Conservation (phyloP, 2,888 invertebrate species). For the Epinotia ramella region DNA sequence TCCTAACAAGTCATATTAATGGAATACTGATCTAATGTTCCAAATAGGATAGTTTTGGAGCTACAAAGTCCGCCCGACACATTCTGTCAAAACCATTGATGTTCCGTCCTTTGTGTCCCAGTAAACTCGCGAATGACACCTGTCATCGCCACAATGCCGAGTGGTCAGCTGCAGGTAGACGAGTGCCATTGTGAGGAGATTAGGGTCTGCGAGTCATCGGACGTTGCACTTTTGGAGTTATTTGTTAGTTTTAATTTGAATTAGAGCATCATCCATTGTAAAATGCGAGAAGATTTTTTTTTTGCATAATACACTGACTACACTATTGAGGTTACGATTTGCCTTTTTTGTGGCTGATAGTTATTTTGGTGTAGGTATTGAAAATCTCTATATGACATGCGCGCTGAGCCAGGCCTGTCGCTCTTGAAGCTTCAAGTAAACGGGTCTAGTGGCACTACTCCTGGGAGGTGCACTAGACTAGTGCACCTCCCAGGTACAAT, state of each 20-base stretch:
- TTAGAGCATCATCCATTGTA: background rate
- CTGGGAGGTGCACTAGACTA: no score
- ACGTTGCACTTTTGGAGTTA: conserved; percentile 4
- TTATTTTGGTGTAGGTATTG: no score
- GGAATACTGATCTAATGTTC: no score
- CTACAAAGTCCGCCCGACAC: background rate
- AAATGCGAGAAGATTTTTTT: background rate
- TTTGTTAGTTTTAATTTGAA: background rate
- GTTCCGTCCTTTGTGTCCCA: background rate
- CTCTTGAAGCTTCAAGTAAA: no score
- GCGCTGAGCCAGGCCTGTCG: no score
- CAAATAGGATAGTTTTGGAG: background rate
- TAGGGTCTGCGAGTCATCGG: conserved; percentile 5
- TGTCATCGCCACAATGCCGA: conserved; percentile 6
- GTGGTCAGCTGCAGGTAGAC: conserved; percentile 18
- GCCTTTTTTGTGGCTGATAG: no score
- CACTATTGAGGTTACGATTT: no score
- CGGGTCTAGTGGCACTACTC: no score
- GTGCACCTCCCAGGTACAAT: no score
- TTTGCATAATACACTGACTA: no score
- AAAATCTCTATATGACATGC: no score
- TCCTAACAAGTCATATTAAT: no score
- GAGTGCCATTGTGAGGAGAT: conserved; percentile 3
- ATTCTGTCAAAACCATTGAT: background rate
- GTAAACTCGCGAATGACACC: conserved; percentile 10